Evolutionary conservation across 2,797 vertebrate species (phyloP), one percentile per base, ranked within the genome.

Genomic region (Cyprinodon diabolis): DNA sequence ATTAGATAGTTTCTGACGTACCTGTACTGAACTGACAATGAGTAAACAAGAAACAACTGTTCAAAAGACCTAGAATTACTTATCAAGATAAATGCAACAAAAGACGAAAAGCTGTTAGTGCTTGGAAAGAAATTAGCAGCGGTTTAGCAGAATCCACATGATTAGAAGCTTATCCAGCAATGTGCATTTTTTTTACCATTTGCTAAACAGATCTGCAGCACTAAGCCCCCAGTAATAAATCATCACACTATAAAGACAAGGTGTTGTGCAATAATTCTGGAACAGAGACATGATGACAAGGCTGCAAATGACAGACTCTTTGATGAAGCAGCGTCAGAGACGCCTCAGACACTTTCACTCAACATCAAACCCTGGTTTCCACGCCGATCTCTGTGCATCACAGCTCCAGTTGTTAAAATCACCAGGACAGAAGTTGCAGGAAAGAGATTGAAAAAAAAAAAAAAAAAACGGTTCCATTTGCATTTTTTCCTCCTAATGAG

Each of bases 401-500:
- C 68, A 47, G 70, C 74, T 49, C 49, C 1, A 54, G 76, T 84
- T 90, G 82, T 87, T 88, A 84, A 86, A 86, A 88, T 72, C 86
- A 79, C 75, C 80, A 76, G 78, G 47, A 83, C 86, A 91, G 86
- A 87, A 84, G 87, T 77, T 84, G 80, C 78, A 83, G 79, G 81
- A 75, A 76, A 60, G 76, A 81, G 73, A 56, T 45, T 73, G 52
- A 68, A 75, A 76, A 70, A 37, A 13, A 47, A 35, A 58, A 60
- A 77, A 78, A 74, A 91, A 80, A 78, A 79, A 90, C 72, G 88
- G 83, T 67, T 65, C 87, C 87, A 95, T 95, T 94, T 92, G 91
- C 94, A 95, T 95, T 95, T 94, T 95, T 94, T 94, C 93, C 94
- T 90, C 93, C 95, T 96, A 96, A 96, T 96, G 96, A 96, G 95